Evolutionary conservation across 2,888 invertebrate species (phyloP), one percentile per base, ranked within the genome.

Genomic region (Agapostemon virescens): DNA sequence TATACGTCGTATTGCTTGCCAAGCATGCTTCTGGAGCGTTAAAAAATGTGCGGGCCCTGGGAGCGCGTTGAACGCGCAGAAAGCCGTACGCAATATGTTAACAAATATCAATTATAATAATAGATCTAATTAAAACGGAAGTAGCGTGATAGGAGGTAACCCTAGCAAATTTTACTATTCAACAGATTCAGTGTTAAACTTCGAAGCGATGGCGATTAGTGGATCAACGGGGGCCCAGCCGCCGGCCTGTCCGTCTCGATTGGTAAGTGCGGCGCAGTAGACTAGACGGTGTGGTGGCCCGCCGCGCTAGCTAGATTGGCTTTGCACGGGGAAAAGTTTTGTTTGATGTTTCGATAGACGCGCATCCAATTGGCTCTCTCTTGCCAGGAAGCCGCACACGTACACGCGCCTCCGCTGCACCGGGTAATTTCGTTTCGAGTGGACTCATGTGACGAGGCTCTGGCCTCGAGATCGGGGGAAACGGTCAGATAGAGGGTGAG

Each of bases 371-470:
- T 76, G 84, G 72, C 33, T 70, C 68, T 63, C 77, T 64, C 58
- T 49, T 52, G 81, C 66, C 68, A 61, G 78, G 49, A 74, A 72
- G 71, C 77, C 73, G 73, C 69, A 66, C 69, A 83, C 75, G 72
- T 69, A 69, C 38, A 58, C 45, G 30, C 40, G 71, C 70, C 74
- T 49, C 68, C 52, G 73, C 42, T 52, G 74, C 78, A 77, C 68
- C 66, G 77, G 81, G 72, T 85, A 86, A 86, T 86, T 86, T 86
- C 83, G 83, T 86, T 86, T 75, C 81, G 77, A 86, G 85, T 77
- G 70, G 79, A 86, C 78, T 83, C 79, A 75, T 66, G 79, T 75
- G 84, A 82, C 73, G 76, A 78, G 69, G 40, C 30, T 63, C 36
- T n/a, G 55, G 55, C 55, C 36, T 64, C 52, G 52, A 68, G 58